phyloP scores from a whole-genome alignment of 2,797 vertebrate species.

The Girardinus metallicus region DNA sequence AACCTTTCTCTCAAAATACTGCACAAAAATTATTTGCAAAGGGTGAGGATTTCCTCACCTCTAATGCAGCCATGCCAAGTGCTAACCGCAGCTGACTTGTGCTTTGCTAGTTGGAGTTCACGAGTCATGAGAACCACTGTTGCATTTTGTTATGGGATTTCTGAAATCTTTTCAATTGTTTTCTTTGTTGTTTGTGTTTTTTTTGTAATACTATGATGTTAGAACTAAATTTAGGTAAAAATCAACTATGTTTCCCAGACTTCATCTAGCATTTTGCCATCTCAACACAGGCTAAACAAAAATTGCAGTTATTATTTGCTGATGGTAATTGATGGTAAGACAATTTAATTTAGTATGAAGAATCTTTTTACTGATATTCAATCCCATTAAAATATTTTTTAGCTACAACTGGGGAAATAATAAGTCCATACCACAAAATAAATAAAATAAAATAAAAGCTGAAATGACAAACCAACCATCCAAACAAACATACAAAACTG shows the following conservation, averaged over 20 bases:
- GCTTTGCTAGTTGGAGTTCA: background rate
- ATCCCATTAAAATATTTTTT: background rate
- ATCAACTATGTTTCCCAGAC: background rate
- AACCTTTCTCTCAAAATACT: background rate
- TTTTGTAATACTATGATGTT: slow-evolving; percentile 28
- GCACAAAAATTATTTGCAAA: background rate
- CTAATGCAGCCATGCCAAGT: background rate
- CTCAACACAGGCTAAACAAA: background rate
- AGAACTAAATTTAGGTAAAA: slow-evolving; percentile 35
- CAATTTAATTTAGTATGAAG: background rate
- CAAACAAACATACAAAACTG: background rate
- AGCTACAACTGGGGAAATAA: background rate
- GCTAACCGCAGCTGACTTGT: background rate
- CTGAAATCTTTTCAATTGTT: background rate
- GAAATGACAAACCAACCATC: background rate
- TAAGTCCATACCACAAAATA: background rate
- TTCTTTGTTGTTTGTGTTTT: background rate
- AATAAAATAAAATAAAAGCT: background rate
- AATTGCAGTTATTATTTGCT: background rate
- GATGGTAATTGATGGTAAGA: background rate
- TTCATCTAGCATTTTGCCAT: background rate
- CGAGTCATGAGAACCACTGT: background rate
- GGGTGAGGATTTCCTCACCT: background rate
- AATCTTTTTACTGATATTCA: background rate
- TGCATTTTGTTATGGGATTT: background rate